phyloP scores from a whole-genome alignment of 1,140 invertebrate genomes.

The Zaprionus camerounensis region DNA sequence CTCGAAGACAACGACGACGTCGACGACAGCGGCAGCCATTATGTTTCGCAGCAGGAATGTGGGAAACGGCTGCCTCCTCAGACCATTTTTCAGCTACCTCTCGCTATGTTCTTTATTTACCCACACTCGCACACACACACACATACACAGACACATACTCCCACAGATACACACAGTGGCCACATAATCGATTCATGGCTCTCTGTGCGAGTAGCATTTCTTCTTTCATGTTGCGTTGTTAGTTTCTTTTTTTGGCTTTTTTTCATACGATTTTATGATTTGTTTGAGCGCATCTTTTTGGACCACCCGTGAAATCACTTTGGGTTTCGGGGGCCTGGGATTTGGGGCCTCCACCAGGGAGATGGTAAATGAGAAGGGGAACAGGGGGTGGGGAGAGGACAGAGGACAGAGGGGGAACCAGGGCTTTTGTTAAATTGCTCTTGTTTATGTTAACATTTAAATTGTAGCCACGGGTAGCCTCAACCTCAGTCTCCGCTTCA shows the following conservation, averaged over 20 bases:
- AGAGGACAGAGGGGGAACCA: not conserved
- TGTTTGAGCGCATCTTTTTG: conserved; percentile 81
- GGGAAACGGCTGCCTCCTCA: conserved; percentile 72
- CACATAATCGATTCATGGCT: conserved; percentile 83
- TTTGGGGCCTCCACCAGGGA: conserved; percentile 12
- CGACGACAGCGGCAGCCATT: conserved; percentile 78
- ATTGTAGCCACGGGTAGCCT: conserved; percentile 80
- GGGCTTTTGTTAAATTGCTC: conserved; percentile 83
- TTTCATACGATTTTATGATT: conserved; percentile 76
- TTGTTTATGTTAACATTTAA: conserved; percentile 84
- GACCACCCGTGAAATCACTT: conserved; percentile 82
- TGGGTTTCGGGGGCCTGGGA: conserved; percentile 61
- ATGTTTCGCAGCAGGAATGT: conserved; percentile 82
- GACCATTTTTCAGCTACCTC: conserved; percentile 69
- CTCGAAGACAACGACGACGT: conserved; percentile 29
- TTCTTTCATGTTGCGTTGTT: conserved; percentile 82
- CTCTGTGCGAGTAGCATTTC: conserved; percentile 79
- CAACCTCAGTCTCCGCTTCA: conserved; percentile 35
- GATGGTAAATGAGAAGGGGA: not conserved
- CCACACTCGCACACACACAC: conserved; percentile 41
- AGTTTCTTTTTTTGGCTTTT: conserved; percentile 57
- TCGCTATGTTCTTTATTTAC: conserved; percentile 45
- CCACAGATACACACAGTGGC: conserved; percentile 52
- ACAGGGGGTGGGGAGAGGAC: not conserved
- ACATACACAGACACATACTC: conserved; percentile 54